phyloP scores from a whole-genome alignment of 2,888 invertebrate species.

The Pachliopta kotzebuea region DNA sequence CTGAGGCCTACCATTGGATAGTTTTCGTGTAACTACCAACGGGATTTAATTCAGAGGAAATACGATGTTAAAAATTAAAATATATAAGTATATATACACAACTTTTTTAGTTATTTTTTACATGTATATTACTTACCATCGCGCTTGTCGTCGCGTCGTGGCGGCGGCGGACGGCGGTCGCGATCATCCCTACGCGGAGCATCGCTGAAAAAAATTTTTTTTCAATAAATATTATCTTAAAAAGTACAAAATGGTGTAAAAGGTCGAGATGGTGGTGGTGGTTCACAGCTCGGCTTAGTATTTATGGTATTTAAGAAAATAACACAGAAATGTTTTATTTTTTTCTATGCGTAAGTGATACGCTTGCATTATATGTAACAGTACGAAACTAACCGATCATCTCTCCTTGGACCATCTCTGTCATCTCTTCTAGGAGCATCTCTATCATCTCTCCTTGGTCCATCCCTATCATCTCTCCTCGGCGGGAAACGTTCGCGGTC shows the following conservation, averaged over 20 bases:
- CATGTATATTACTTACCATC: not conserved
- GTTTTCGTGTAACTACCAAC: constrained; percentile 31
- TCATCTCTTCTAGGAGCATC: constrained; percentile 49
- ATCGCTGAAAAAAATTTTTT: constrained; percentile 39
- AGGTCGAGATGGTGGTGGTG: no score
- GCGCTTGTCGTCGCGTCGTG: constrained; percentile 74
- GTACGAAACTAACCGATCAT: constrained; percentile 41
- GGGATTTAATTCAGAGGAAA: constrained; percentile 38
- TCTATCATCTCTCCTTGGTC: constrained; percentile 42
- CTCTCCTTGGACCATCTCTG: constrained; percentile 56
- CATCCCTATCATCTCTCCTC: constrained; percentile 37
- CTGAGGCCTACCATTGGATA: constrained; percentile 39
- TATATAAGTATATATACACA: no score
- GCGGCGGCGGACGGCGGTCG: constrained; percentile 55
- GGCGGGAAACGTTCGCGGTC: constrained; percentile 39
- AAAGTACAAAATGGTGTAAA: no score
- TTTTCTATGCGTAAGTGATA: no score
- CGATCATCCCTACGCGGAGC: constrained; percentile 51
- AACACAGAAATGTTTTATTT: no score
- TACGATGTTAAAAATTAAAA: not conserved
- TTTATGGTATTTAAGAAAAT: no score
- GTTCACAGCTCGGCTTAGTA: no score
- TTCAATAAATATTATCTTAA: not conserved
- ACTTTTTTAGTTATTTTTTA: no score
- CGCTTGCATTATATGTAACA: no score